These are phyloP conservation scores for Eustalomyia histrio DNA, from an alignment of 2,888 invertebrate species.

Conservation along the genomic window DNA sequence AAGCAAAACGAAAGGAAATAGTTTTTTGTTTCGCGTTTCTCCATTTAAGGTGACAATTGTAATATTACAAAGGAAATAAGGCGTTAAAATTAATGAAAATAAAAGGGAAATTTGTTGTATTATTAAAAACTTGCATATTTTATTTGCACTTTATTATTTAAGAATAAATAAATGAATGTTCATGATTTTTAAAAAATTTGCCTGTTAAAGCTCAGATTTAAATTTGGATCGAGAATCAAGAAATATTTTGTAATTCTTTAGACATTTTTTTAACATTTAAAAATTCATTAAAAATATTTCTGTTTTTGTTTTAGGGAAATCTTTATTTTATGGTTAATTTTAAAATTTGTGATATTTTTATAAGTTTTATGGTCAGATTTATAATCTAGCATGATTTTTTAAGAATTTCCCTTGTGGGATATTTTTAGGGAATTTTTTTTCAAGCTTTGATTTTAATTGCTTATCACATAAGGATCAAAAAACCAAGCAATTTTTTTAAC, in stretches of 20 bases:
- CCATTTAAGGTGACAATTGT: conserved; percentile 55
- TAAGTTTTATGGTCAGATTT: background rate
- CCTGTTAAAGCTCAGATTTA: background rate
- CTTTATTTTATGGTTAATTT: background rate
- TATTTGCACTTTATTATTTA: background rate
- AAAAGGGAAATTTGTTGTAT: conserved; percentile 28
- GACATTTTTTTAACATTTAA: no score
- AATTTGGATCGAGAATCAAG: no score
- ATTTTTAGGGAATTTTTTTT: conserved; percentile 34
- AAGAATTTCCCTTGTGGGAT: conserved; percentile 31
- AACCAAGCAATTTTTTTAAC: no score
- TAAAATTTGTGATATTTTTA: background rate
- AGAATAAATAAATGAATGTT: background rate
- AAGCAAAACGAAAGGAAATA: conserved; percentile 64
- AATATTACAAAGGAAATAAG: conserved; percentile 43
- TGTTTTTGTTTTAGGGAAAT: conserved; percentile 16
- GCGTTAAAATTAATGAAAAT: conserved; percentile 39
- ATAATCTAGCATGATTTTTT: background rate
- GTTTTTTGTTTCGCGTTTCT: conserved; percentile 3
- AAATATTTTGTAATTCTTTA: no score
- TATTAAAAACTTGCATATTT: background rate
- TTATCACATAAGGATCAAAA: no score
- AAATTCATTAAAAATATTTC: background rate
- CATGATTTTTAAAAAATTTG: conserved; percentile 18
- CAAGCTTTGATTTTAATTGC: no score